These are phyloP conservation scores for Lepidocolaptes lacrymiger DNA, from an alignment of 2,797 vertebrate species.

Conservation along the genomic window DNA sequence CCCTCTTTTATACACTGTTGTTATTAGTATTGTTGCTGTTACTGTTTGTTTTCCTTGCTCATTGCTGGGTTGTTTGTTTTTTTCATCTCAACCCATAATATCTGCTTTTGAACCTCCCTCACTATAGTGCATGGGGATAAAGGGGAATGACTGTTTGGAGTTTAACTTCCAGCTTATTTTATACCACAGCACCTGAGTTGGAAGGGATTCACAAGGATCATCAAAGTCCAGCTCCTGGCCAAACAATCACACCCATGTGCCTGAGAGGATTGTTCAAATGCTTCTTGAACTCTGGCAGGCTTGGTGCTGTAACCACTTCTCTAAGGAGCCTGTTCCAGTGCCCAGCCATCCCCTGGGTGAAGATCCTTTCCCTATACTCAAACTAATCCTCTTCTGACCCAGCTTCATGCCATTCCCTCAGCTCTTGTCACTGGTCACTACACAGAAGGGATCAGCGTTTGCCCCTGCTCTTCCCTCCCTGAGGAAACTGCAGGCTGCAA, in stretches of 20 bases:
- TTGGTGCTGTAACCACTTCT: background rate
- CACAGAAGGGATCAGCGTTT: background rate
- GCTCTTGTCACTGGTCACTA: background rate
- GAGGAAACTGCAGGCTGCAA: rapidly evolving
- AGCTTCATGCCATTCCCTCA: background rate
- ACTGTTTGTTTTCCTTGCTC: background rate
- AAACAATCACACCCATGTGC: background rate
- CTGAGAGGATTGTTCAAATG: rapidly evolving
- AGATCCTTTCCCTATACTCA: background rate
- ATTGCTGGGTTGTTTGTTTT: background rate
- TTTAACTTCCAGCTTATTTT: background rate
- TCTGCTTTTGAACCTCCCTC: background rate
- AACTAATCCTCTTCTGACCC: rapidly evolving
- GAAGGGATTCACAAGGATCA: background rate
- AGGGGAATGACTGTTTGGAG: background rate
- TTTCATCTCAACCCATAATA: background rate
- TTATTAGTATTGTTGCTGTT: background rate
- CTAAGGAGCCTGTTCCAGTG: background rate
- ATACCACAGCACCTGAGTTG: background rate
- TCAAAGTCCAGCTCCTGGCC: background rate
- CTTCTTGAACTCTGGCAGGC: background rate
- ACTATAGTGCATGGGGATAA: background rate
- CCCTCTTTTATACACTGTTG: background rate
- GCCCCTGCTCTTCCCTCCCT: background rate
- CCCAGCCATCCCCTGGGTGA: background rate